Percentiles rank a stretch among this genome's conserved stretches.
Evolutionary conservation across 2,113 vertebrate genomes (phyloP).

Genomic region (Microtus oregoni): DNA sequence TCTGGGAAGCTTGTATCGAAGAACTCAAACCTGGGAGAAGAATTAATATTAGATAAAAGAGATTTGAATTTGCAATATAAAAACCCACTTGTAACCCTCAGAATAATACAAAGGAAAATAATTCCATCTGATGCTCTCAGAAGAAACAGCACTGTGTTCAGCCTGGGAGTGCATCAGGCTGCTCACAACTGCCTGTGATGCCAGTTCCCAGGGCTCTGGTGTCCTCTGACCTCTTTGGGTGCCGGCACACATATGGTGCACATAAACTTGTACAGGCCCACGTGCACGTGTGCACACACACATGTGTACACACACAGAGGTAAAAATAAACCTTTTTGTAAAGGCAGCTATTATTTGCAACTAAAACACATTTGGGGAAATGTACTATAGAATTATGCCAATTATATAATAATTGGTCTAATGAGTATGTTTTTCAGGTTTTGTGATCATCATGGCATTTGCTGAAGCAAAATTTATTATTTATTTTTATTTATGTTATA

Average conservation of each 20-base stretch:
- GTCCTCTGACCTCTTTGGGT: not conserved
- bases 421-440: not conserved
- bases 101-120: constrained; percentile 33
- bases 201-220: not conserved
- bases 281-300: not conserved
- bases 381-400: not conserved
- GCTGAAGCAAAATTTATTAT: not conserved
- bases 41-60: not conserved
- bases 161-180: not conserved
- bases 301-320: not conserved
- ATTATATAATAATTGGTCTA: not conserved
- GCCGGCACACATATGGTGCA: not conserved
- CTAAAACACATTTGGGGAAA: not conserved
- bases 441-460: not conserved
- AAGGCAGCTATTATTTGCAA: not conserved
- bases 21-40: constrained; percentile 4
- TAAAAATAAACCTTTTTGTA: not conserved
- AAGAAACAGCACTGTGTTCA: not conserved
- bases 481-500: not conserved
- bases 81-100: not conserved
- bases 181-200: not conserved
- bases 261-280: not conserved
- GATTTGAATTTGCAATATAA: not conserved
- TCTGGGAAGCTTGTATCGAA: not conserved
- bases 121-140: not conserved